Base-by-base conservation (phyloP, 2,888 invertebrate genomes). In the Zonitis immaculata region DNA sequence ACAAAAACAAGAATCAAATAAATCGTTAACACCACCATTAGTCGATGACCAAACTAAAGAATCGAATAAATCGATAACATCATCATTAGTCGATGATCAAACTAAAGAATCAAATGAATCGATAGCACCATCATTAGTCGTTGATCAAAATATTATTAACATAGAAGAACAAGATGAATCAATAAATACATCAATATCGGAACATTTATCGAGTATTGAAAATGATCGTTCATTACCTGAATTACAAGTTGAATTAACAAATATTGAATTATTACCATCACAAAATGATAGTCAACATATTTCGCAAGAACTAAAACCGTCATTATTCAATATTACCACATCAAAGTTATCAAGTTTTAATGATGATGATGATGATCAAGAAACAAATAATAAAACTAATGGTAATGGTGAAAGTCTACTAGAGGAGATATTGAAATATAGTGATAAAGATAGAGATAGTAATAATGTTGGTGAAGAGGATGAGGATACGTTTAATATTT, bases 201-300 rank as follows among this genome's bases (percentile, higher is more conserved):
- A 66, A 28, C 56, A 56, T 30, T 28, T 55, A n/a, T 54, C 46
- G 42, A 74, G 73, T 56, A 52, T 73, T 11, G 76, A 76, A 65
- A 72, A 75, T 60, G 77, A 77, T 60, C 63, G 76, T 27, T 76
- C 76, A 1, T 65, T 72, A 49, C 72, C 73, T 52, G 77, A 77
- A 69, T 74, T 77, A 25, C 44, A 49, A 20, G 50, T 46, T 71
- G 73, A 61, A 65, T 75, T 65, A 9, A 35, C 32, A 6, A 12
- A 12, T 16, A 9, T 16, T 47, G 56, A 59, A 9, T 49, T 58
- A 16, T 63, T 66, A 28, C 44, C 63, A 28, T 46, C 63, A 8
- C 54, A 62, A 25, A 63, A 61, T 52, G 63, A 61, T 18, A 50
- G 55, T n/a, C 52, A 58, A 26, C 56, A 59, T 47, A 61, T 66